Base-by-base conservation (phyloP, 2,888 invertebrate genomes). In the Cryptosula pallasiana region DNA sequence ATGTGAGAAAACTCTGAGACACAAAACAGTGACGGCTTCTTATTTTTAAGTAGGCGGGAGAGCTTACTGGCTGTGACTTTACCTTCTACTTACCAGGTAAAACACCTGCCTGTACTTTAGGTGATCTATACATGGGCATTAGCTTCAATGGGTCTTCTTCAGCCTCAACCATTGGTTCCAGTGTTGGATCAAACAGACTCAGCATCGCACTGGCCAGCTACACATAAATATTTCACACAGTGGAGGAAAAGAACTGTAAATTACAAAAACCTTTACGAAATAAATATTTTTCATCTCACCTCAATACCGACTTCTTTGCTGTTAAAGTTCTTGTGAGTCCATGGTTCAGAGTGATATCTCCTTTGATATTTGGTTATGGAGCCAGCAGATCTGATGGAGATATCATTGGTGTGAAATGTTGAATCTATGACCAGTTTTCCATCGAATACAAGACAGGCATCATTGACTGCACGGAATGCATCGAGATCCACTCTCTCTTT, bases 381-480 rank as follows among this genome's bases (percentile, higher is more conserved):
- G 20, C 85, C 85, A 16, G 84, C 85, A 1, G 79, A 83, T 32
- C 84, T 74, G 71, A 85, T 83, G 1, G 81, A 74, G 25, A 82
- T 80, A 74, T 85, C 85, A 76, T 84, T 85, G 32, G 85, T 85
- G 77, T 84, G 83, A 78, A 85, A 85, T 34, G 78, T 78, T 1
- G 83, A 80, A 76, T 85, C 84, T 72, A 85, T 83, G 45, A 85
- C 85, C 63, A 85, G 79, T 70, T 80, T 80, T 1, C 83, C 83
- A 75, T 85, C 85, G 77, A 80, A 85, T 32, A 85, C 85, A 69
- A 85, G 77, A 74, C 83, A 84, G 13, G 83, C 80, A 76, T 85
- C 81, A 76, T 85, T 85, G 71, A 82, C 78, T 35, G 83, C 84
- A 81, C 78, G 80, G 72, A 83, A 83, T 45, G 83, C 80, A 55